Evolutionary conservation across 2,797 vertebrate genomes (phyloP), one percentile per base, ranked within the genome.

Genomic region (Petrocephalus schoutedeni): DNA sequence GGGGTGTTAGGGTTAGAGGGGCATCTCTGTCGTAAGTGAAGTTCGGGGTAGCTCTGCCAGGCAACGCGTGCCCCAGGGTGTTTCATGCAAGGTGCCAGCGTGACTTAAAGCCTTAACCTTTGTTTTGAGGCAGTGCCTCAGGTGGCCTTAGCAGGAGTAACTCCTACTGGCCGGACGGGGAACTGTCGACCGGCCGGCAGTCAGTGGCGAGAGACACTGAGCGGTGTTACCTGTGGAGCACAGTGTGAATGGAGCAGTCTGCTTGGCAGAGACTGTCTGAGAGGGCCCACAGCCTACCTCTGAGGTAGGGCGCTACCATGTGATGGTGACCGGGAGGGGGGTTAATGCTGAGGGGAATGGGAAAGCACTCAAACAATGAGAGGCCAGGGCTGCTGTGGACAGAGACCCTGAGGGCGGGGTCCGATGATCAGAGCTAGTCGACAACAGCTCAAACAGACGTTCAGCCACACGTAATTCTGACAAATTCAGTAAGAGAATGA

Each of bases 181-280:
- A 51, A 45, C 77, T 82, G 77, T 41, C 16, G 45, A 41, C 77
- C 16, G 36, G 45, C 67, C 41, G 19, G 19, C 41, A 80, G 74
- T 45, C 80, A 84, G 49, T 49, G 49, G 80, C 80, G 45, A 54
- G 80, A 84, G 80, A 54, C 49, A 21, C 51, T 84, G 51, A 84
- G 80, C 10, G 12, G 51, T 21, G 2, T 23, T 21, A 49, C 80
- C 80, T 23, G 51, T 6, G 9, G 45, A 84, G 51, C 80, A 16
- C 80, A 84, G 80, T 84, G 80, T 53, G 80, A 84, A 80, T 80
- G 41, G 41, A 45, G 36, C 36, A 80, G 41, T 80, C 74, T 41
- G 19, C 19, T 49, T n/a, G 74, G 74, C 41, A 77, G 5, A 77
- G 71, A 7, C 16, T 49, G 71, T 77, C 71, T 77, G 41, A 49